Evolutionary conservation across 2,113 vertebrate species (phyloP).

Genomic region (Passer domesticus): DNA sequence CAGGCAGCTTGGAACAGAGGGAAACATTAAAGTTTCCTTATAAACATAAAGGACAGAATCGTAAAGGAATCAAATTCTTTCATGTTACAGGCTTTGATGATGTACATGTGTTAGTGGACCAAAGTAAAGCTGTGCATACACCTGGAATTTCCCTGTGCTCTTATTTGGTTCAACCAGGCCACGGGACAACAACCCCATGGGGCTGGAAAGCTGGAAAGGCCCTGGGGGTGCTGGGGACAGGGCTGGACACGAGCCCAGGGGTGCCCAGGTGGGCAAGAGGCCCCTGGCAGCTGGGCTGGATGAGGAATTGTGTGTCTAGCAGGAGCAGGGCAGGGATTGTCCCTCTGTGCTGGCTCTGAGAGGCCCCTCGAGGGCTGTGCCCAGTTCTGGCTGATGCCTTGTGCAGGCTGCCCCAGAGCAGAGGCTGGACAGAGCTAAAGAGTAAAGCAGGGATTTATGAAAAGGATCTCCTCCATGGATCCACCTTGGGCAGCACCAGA

Average conservation of each 20-base stretch:
- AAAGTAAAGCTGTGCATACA: not conserved
- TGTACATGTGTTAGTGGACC: not conserved
- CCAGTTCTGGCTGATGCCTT: no score
- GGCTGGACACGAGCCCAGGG: not conserved
- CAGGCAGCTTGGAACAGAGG: not conserved
- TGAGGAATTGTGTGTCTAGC: not conserved
- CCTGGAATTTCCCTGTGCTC: not conserved
- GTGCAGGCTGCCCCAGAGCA: no score
- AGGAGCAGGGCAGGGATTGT: not conserved
- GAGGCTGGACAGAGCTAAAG: no score
- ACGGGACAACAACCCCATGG: fast-evolving
- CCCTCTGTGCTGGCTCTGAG: not conserved
- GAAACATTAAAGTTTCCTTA: fast-evolving
- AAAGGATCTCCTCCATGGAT: no score
- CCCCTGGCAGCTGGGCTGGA: not conserved
- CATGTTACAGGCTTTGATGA: not conserved
- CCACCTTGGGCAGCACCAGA: no score
- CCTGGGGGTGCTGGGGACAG: not conserved
- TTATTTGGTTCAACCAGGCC: not conserved
- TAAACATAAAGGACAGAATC: not conserved
- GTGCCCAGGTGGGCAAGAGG: not conserved
- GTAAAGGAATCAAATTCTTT: not conserved
- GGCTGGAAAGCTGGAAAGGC: not conserved
- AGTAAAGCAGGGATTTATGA: no score
- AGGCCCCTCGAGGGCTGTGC: not conserved